Evolutionary conservation across 2,113 vertebrate species (phyloP).

Genomic region (Nibea coibor): DNA sequence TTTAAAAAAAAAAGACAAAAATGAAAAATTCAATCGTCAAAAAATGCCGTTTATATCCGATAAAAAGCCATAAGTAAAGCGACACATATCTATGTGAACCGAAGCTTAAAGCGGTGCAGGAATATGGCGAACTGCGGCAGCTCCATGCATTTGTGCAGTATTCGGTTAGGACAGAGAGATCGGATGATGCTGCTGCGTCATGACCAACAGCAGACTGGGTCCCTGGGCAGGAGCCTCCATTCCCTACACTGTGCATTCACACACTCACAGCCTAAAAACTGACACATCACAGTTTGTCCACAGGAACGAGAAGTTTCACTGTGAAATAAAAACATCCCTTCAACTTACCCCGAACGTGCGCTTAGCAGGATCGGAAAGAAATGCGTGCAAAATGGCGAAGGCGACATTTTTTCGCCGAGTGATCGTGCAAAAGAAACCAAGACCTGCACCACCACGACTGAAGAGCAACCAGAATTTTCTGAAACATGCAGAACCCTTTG

Average conservation of each 20-base stretch:
- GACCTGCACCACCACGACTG: slow-evolving; percentile 30
- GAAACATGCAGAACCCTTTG: slow-evolving; percentile 44
- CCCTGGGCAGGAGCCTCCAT: slow-evolving; percentile 70
- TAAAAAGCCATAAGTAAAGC: slow-evolving; percentile 1
- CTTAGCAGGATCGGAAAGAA: slow-evolving; percentile 20
- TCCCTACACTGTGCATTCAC: slow-evolving; percentile 62
- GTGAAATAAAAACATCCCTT: slow-evolving; percentile 30
- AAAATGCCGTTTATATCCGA: slow-evolving; percentile 4
- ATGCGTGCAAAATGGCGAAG: slow-evolving; percentile 24
- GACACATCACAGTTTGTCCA: slow-evolving; percentile 55
- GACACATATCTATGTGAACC: slow-evolving; percentile 10
- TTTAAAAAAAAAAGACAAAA: not conserved
- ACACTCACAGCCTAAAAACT: slow-evolving; percentile 54
- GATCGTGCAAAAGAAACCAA: slow-evolving; percentile 37
- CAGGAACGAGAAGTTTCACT: slow-evolving; percentile 64
- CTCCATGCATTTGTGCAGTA: slow-evolving; percentile 64
- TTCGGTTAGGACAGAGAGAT: slow-evolving; percentile 66
- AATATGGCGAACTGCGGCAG: slow-evolving; percentile 78
- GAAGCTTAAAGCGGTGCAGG: slow-evolving; percentile 50
- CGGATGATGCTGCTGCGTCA: slow-evolving; percentile 79
- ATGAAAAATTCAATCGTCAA: not conserved
- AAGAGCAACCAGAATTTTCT: slow-evolving; percentile 47
- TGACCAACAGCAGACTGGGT: slow-evolving; percentile 71
- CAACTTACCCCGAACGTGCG: slow-evolving; percentile 9
- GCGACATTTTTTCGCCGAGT: slow-evolving; percentile 43